Evolutionary conservation across 2,797 vertebrate genomes (phyloP), one percentile per base, ranked within the genome.

Genomic region (Gallirallus australis): DNA sequence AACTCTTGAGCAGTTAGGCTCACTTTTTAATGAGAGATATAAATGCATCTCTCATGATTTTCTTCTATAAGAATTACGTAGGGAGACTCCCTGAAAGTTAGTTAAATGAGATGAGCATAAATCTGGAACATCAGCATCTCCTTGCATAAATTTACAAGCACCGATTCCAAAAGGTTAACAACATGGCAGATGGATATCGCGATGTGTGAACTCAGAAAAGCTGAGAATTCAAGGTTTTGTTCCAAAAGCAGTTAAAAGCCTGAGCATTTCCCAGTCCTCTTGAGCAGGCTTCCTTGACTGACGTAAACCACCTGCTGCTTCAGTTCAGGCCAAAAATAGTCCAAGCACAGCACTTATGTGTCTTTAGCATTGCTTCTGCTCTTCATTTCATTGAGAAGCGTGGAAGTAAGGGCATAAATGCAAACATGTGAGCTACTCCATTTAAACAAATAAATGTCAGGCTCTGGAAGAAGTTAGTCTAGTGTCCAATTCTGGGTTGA

Each of bases 221-320:
- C 37, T 3, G 7, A 81, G 53, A 81, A 94, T 40, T 82, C 77
- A 66, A 40, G 65, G 31, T 95, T 92, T 83, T n/a, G 28, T 78
- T 96, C 54, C 79, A 93, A 94, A 92, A 93, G 25, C 57, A 69
- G 76, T 82, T 90, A 61, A 64, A 88, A 96, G 25, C 71, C 79
- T 93, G 31, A 92, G 79, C 57, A 30, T 77, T 89, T 92, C 82
- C 59, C 79, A 87, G 48, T n/a, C 59, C 50, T 81, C 64, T 75
- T 42, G 18, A 94, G 39, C 47, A 91, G 72, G 72, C 45, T 90
- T 94, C 68, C 45, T 81, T 93, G 84, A 93, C 82, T 93, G 82
- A 88, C 10, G 1, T 81, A 94, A 96, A 91, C 82, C 76, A 95
- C 91, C 89, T 94, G 80, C 94, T 94, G 85, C 94, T 94, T 90